These are phyloP conservation scores for human (Homo sapiens) DNA, from an alignment of 2,113 vertebrate species.

Conservation along the genomic window DNA sequence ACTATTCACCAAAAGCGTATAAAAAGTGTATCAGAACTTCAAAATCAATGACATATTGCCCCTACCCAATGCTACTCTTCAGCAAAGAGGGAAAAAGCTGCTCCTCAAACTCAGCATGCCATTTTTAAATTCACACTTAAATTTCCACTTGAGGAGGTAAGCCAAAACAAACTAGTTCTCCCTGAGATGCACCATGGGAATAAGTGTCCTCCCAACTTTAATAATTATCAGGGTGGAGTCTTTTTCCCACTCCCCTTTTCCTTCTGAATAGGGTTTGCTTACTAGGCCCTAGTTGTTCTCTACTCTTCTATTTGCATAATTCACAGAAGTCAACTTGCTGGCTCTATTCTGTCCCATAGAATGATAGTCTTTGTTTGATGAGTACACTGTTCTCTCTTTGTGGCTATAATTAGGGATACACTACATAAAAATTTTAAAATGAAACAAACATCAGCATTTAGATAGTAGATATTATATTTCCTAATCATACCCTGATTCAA, in stretches of 20 bases:
- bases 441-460: slow-evolving; percentile 52
- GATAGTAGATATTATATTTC: not conserved
- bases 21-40: slow-evolving; percentile 78
- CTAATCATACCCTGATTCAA: slow-evolving; percentile 45
- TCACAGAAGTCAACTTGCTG: slow-evolving; percentile 76
- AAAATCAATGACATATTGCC: slow-evolving; percentile 85
- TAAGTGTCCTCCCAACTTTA: slow-evolving; percentile 78
- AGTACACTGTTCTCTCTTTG: slow-evolving; percentile 60
- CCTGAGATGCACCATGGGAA: slow-evolving; percentile 79
- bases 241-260: slow-evolving; percentile 44
- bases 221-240: slow-evolving; percentile 78
- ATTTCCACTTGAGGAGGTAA: slow-evolving; percentile 87
- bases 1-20: slow-evolving; percentile 75
- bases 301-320: slow-evolving; percentile 75
- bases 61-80: slow-evolving; percentile 62
- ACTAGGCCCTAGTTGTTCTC: slow-evolving; percentile 66
- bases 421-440: slow-evolving; percentile 58
- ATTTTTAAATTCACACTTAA: slow-evolving; percentile 88
- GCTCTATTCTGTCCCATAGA: slow-evolving; percentile 59
- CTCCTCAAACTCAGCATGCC: slow-evolving; percentile 84
- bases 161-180: slow-evolving; percentile 83
- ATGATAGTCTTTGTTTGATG: slow-evolving; percentile 72
- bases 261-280: slow-evolving; percentile 69
- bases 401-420: slow-evolving; percentile 55
- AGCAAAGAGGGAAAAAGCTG: slow-evolving; percentile 73